These are phyloP conservation scores for Autographa pulchrina DNA, from an alignment of 2,888 invertebrate species.

Conservation along the genomic window DNA sequence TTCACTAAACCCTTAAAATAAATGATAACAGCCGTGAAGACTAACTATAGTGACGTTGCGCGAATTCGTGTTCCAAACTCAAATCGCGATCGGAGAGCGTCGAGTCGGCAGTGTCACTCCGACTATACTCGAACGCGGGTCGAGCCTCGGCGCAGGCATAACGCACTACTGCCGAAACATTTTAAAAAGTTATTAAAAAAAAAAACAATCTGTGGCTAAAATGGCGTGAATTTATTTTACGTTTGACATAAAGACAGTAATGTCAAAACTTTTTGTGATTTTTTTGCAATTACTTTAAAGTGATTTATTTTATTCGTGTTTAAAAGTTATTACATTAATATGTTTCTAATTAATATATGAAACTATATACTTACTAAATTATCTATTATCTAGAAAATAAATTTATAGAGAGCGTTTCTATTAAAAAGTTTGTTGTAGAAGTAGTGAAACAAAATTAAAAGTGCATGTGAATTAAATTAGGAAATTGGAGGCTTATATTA, in stretches of 20 bases:
- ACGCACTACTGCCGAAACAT: slow-evolving; percentile 43
- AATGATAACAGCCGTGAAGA: slow-evolving; percentile 35
- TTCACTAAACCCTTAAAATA: slow-evolving; percentile 23
- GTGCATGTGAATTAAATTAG: background rate
- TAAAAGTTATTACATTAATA: background rate
- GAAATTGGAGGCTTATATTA: background rate
- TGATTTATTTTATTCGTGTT: slow-evolving; percentile 31
- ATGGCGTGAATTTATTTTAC: slow-evolving; percentile 26
- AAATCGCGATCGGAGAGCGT: slow-evolving; percentile 66
- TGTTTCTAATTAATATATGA: background rate
- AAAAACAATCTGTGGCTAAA: slow-evolving; percentile 19
- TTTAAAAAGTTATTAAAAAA: slow-evolving; percentile 41
- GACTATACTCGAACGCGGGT: slow-evolving; percentile 62
- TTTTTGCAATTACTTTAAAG: slow-evolving; percentile 40
- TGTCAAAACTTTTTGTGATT: slow-evolving; percentile 40
- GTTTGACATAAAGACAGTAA: slow-evolving; percentile 21
- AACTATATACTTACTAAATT: background rate
- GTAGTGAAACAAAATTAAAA: slow-evolving; percentile 2
- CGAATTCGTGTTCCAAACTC: slow-evolving; percentile 63
- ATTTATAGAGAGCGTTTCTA: background rate
- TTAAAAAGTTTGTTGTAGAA: background rate
- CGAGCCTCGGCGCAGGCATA: slow-evolving; percentile 36
- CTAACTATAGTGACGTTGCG: slow-evolving; percentile 60
- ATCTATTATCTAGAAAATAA: background rate
- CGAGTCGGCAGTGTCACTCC: slow-evolving; percentile 67